Evolutionary conservation across 2,113 vertebrate species (phyloP).

Genomic region (Mellivora capensis): DNA sequence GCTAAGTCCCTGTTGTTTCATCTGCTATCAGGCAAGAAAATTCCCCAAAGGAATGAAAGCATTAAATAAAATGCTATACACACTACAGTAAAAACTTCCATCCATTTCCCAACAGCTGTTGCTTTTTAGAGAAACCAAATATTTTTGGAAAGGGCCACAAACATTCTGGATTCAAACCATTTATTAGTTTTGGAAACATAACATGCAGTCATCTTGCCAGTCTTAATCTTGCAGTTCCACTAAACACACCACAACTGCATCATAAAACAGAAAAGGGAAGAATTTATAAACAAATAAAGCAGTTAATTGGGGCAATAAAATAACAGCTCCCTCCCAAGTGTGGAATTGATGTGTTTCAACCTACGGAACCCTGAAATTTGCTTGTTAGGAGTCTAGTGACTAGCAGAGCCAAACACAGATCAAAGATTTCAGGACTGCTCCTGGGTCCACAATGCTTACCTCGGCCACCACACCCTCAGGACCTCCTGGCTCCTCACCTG

Average conservation of each 20-base stretch:
- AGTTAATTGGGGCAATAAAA: conserved; percentile 77
- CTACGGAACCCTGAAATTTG: conserved; percentile 18
- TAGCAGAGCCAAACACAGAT: conserved; percentile 22
- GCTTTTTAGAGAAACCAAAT: conserved; percentile 73
- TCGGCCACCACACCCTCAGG: neutral
- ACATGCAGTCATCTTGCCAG: conserved; percentile 50
- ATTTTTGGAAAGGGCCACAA: conserved; percentile 69
- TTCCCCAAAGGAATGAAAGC: conserved; percentile 56
- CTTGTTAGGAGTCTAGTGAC: conserved; percentile 3
- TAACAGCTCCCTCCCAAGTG: conserved; percentile 47
- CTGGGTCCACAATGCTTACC: neutral
- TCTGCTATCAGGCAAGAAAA: conserved; percentile 52
- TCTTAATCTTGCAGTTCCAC: conserved; percentile 68
- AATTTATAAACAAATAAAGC: conserved; percentile 80
- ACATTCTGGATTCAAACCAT: conserved; percentile 59
- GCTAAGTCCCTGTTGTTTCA: conserved; percentile 10
- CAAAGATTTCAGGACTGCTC: conserved; percentile 19
- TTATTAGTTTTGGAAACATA: conserved; percentile 66
- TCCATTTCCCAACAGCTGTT: conserved; percentile 69
- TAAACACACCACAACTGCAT: conserved; percentile 73
- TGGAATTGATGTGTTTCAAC: conserved; percentile 45
- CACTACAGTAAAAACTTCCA: conserved; percentile 40
- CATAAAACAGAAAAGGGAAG: conserved; percentile 78
- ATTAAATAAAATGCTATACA: conserved; percentile 36
- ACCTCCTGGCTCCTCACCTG: neutral